phyloP scores from a whole-genome alignment of 2,888 invertebrate species.

The Emmelina monodactyla region DNA sequence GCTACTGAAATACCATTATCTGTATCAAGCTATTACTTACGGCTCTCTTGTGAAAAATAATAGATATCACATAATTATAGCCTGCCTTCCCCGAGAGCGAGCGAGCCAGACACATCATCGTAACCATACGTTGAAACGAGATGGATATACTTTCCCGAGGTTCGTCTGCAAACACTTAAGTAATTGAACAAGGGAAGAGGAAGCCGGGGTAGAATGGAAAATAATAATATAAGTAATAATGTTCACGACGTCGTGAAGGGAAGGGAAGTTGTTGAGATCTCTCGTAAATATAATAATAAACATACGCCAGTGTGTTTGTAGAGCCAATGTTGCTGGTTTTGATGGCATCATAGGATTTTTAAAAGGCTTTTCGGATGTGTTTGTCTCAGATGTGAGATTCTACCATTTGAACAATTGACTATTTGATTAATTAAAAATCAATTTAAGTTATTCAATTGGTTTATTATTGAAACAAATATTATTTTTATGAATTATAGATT shows the following conservation, averaged over 20 bases:
- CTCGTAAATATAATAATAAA: constrained; percentile 32
- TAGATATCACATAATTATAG: constrained; percentile 59
- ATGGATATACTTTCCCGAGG: constrained; percentile 27
- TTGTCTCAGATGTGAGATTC: no score
- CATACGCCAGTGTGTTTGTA: no score
- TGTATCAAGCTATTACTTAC: constrained; percentile 45
- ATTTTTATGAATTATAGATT: no score
- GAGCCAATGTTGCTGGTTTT: no score
- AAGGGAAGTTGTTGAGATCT: constrained; percentile 29
- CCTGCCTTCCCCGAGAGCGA: not conserved
- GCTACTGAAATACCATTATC: constrained; percentile 43
- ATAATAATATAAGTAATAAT: constrained; percentile 49
- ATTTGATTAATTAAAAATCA: no score
- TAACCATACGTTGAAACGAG: constrained; percentile 26
- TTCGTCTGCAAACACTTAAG: constrained; percentile 50
- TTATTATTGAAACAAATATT: no score
- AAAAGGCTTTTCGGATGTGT: no score
- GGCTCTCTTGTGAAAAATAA: constrained; percentile 55
- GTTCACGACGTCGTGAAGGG: constrained; percentile 30
- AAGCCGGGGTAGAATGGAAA: constrained; percentile 45
- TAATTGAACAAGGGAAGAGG: constrained; percentile 57
- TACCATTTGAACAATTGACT: no score
- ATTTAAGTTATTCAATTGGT: no score
- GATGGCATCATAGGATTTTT: no score
- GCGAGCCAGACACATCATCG: constrained; percentile 18